Base-by-base conservation (phyloP, 2,888 invertebrate genomes). In the Caradrina kadenii region DNA sequence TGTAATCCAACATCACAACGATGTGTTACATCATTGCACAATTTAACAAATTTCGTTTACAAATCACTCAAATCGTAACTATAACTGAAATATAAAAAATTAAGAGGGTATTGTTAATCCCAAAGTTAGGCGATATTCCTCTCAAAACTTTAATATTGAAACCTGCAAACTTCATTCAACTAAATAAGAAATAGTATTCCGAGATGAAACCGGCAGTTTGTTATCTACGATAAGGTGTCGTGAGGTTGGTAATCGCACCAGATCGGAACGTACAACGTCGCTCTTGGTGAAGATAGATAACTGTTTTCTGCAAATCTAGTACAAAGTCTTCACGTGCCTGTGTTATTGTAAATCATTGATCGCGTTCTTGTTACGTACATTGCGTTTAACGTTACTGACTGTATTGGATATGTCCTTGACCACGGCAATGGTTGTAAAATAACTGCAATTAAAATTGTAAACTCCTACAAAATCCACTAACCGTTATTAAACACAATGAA, bases 191-290 rank as follows among this genome's bases (percentile, higher is more conserved):
- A 56, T 10, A 74, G 45, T 62, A 66, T 39, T 63, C 62, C 63
- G 73, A 76, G 67, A 72, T 69, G 69, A 55, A 45, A 62, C 68
- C 67, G 65, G 75, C 52, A 60, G 49, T 76, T 58, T 63, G 76
- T 82, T 82, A 83, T 84, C 84, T 73, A 10, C n/a, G 82, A 83
- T 83, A 83, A 83, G 69, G 55, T 68, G 61, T 52, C 59, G 68
- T 66, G 65, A 61, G 71, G 70, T 62, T 63, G 71, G 77, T 73
- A 78, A 83, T 79, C 82, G 62, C 54, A 61, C 62, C 62, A 74
- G 69, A 74, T 69, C 70, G 71, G 69, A 70, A 65, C 74, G 64
- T 50, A 64, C 56, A 45, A 61, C 61, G 62, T 71, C 71, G 69
- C 52, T 64, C 67, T 72, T 56, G 62, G 53, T 54, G 50, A 50